Evolutionary conservation across 2,888 invertebrate genomes (phyloP).

Genomic region (Dasysyrphus albostriatus): DNA sequence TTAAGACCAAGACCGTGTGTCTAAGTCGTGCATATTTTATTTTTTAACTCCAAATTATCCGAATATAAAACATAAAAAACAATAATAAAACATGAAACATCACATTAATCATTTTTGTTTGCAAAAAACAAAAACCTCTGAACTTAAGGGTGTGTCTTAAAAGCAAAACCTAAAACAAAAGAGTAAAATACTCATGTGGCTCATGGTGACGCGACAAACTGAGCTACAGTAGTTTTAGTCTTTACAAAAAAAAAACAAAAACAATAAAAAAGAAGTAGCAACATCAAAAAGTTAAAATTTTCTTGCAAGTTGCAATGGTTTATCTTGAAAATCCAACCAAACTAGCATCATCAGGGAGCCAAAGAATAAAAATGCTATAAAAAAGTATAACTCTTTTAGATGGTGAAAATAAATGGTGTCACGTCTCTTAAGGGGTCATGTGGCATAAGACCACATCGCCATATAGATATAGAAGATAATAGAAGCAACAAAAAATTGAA

Average conservation of each 20-base stretch:
- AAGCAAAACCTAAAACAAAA: neutral
- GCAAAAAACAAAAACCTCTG: neutral
- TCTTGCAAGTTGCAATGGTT: neutral
- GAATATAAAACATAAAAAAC: no score
- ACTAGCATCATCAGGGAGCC: neutral
- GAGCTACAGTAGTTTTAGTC: neutral
- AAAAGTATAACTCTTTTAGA: neutral
- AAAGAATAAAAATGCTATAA: neutral
- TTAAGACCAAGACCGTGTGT: no score
- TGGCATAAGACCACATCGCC: neutral
- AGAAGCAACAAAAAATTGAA: neutral
- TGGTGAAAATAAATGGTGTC: neutral
- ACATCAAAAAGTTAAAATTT: neutral
- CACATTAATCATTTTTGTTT: neutral
- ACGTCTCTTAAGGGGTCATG: neutral
- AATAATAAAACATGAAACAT: neutral
- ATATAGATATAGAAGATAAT: neutral
- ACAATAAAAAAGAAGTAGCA: neutral
- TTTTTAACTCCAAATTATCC: no score
- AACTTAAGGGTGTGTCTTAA: neutral
- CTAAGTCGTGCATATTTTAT: no score
- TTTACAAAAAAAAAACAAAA: neutral
- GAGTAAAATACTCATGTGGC: neutral
- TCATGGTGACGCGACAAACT: neutral
- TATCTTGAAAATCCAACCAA: neutral